A percentile compares a stretch with the other conserved stretches of the same genome.
phyloP scores from a whole-genome alignment of 2,888 invertebrate genomes.

The Eupithecia dodoneata region DNA sequence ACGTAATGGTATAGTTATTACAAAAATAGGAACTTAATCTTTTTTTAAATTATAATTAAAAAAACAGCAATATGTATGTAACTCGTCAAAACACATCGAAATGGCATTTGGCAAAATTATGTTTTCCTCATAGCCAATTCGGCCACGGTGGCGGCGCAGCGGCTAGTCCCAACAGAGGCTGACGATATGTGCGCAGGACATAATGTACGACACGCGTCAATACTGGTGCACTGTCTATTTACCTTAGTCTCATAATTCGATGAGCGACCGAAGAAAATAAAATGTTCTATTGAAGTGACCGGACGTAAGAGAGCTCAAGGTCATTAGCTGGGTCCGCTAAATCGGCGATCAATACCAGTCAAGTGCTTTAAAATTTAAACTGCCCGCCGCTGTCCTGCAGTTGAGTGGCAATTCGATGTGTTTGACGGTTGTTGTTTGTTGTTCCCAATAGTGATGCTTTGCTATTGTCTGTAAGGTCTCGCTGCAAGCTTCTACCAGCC shows the following conservation, averaged over 20 bases:
- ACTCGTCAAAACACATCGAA: not conserved
- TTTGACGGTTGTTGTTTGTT: not conserved
- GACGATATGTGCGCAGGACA: not conserved
- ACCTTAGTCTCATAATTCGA: too few species aligned
- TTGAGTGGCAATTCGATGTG: not conserved
- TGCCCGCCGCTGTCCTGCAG: not conserved
- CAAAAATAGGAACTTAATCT: not conserved
- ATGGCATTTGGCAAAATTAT: not conserved
- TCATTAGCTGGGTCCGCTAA: too few species aligned
- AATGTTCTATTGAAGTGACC: not conserved
- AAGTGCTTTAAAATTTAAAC: not conserved
- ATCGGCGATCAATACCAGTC: not conserved
- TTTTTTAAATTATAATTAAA: not conserved
- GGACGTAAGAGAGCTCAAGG: not conserved
- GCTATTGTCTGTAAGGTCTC: constrained; percentile 58
- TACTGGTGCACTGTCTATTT: not conserved
- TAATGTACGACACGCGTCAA: not conserved
- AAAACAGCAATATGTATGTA: not conserved
- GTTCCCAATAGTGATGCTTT: not conserved
- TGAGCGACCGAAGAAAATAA: too few species aligned
- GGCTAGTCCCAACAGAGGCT: not conserved
- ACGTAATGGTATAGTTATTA: not conserved
- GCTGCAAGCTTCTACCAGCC: constrained; percentile 91
- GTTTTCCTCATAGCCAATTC: too few species aligned
- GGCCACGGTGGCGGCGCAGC: too few species aligned